Evolutionary conservation across 2,888 invertebrate genomes (phyloP), one percentile per base, ranked within the genome.

Genomic region (Drosophila barbarae): DNA sequence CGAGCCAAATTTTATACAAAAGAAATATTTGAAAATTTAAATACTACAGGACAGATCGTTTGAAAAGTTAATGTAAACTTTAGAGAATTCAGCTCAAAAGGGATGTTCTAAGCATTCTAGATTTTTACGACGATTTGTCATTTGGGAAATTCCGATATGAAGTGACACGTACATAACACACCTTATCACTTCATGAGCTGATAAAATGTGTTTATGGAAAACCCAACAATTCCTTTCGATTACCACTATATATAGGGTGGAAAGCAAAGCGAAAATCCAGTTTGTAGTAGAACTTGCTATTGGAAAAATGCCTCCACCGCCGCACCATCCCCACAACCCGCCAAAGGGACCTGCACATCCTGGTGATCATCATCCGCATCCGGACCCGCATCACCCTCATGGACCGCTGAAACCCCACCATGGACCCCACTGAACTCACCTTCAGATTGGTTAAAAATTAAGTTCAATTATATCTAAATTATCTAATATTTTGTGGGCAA

Each of bases 1-100:
- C 73, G 18, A 54, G 2, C 2, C 23, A 30, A 47, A 70, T 78
- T 77, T 81, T 56, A 26, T 15, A 36, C n/a, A 44, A 28, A 35
- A 36, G n/a, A 1, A 23, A 28, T 41, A 41, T 8, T 32, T 7
- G 34, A 32, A 35, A 21, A 35, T 28, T 12, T 5, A 49, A 28
- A 28, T 5, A 28, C 12, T 23, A 2, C 34, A 42, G 9, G 10
- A 23, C 13, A 30, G 28, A 38, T 56, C 6, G 12, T 3, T 30
- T 4, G 26, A 12, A 23, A 15, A 39, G 15, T 26, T 0, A 21
- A 7, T 47, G 5, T 1, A 46, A 18, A 30, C 18, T 46, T 5
- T 5, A 7, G 12, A 46, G 13, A 30, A 8, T 18, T 5, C 10
- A 2, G 26, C 18, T 18, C 18, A 18, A 18, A 44, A 32, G 26